phyloP scores from a whole-genome alignment of 2,113 vertebrate species.

The Eretmochelys imbricata region DNA sequence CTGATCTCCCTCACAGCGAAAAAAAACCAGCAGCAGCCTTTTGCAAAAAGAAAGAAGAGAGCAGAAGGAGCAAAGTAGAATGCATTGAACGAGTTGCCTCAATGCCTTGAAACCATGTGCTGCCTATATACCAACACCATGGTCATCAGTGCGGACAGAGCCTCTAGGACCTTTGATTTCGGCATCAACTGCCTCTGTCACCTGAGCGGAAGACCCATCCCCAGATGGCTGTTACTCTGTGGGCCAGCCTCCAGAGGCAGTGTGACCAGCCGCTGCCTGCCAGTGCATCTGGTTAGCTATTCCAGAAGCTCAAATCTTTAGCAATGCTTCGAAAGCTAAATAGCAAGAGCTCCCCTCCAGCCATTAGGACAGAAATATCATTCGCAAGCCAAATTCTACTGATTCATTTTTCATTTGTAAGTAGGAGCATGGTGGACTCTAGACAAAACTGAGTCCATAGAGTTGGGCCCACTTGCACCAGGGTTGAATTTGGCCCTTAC shows the following conservation, averaged over 20 bases:
- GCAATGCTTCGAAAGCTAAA: not conserved
- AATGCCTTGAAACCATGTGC: not conserved
- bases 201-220: not conserved
- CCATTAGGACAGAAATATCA: not conserved
- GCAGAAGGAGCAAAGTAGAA: not conserved
- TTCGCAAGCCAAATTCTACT: not conserved
- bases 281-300: not conserved
- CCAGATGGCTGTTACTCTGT: accelerated
- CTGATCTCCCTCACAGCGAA: not conserved
- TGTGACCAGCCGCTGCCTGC: not conserved
- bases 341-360: not conserved
- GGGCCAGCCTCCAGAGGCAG: not conserved
- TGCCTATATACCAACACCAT: not conserved
- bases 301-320: not conserved
- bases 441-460: not conserved
- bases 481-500: not conserved
- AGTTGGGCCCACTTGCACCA: not conserved
- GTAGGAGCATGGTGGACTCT: not conserved
- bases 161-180: not conserved
- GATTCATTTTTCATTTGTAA: not conserved
- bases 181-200: accelerated
- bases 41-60: not conserved
- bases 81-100: not conserved
- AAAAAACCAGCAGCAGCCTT: not conserved
- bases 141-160: accelerated